Evolutionary conservation across 2,888 invertebrate genomes (phyloP), one percentile per base, ranked within the genome.

Genomic region (Trichopoda pennipes): DNA sequence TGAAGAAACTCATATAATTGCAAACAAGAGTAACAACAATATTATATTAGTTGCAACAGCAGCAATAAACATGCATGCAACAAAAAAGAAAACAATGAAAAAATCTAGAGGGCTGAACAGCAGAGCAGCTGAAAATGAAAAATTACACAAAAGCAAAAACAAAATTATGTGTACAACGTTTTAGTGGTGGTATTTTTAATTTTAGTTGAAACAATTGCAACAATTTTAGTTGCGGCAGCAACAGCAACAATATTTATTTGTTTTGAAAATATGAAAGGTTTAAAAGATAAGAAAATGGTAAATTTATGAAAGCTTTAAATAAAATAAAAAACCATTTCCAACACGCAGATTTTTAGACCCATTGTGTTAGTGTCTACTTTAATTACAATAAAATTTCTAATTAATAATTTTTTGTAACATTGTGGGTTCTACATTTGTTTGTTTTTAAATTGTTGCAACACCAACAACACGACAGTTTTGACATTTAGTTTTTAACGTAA

Each of bases 121-220:
- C 28, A 55, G 32, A 55, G 14, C 12, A 55, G 21, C 17, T 44
- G 44, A n/a, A 35, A 12, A 35, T 58, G 16, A 47, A 9, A 16
- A 49, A 49, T n/a, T n/a, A n/a, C n/a, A n/a, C n/a, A n/a, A 9
- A 70, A 49, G 38, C 7, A 35, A 17, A 55, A 2, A 28, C 3
- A 28, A 28, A 21, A 9, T 64, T 4, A 16, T 47, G 35, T 32
- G 32, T 49, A 49, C 23, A 75, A 80, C 69, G 64, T 80, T 64
- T 63, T 77, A 77, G 73, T 77, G 42, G 68, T 58, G 69, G 73
- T 77, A 77, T 69, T 63, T 63, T 73, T 77, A 63, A 56, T 42
- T 66, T 49, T 42, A 64, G 75, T 64, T 64, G 60, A 35, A 74
- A 66, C 66, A 51, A 74, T 38, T 66, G 38, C 56, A 55, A 32